These are phyloP conservation scores for Cryptus armator DNA, from an alignment of 2,888 invertebrate species.

Conservation along the genomic window DNA sequence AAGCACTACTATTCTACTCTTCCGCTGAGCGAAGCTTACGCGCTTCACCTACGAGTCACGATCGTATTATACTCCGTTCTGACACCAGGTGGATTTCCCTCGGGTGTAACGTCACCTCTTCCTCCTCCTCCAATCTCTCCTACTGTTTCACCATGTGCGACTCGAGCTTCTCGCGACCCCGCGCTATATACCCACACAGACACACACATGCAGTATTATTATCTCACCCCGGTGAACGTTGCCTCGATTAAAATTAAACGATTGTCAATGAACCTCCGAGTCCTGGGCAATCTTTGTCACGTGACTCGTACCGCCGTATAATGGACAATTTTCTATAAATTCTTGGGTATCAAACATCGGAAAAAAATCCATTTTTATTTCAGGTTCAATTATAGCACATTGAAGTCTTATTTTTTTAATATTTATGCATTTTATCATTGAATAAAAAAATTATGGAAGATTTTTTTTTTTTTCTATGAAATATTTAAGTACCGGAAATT, in stretches of 20 bases:
- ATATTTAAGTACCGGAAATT: no score
- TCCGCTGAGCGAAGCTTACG: slow-evolving; percentile 34
- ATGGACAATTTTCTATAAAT: no score
- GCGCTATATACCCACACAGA: slow-evolving; percentile 26
- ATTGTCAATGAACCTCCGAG: not conserved
- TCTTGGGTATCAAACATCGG: no score
- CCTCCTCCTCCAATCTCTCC: slow-evolving; percentile 14
- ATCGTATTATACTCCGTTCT: slow-evolving; percentile 61
- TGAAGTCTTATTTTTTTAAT: no score
- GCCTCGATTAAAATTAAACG: slow-evolving; percentile 56
- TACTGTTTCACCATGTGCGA: slow-evolving; percentile 47
- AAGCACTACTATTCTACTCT: slow-evolving; percentile 40
- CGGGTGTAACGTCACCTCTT: slow-evolving; percentile 69
- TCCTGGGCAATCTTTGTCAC: no score
- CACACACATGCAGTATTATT: slow-evolving; percentile 44
- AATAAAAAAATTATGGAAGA: no score
- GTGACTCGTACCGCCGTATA: no score
- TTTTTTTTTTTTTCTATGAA: no score
- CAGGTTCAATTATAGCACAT: no score
- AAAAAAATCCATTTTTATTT: no score
- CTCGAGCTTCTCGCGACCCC: slow-evolving; percentile 10
- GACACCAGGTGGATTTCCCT: slow-evolving; percentile 75
- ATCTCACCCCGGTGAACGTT: slow-evolving; percentile 43
- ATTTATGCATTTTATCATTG: no score
- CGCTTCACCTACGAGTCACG: slow-evolving; percentile 50